These are phyloP conservation scores for Cerastis rubricosa DNA, from an alignment of 2,888 invertebrate genomes.

Conservation along the genomic window DNA sequence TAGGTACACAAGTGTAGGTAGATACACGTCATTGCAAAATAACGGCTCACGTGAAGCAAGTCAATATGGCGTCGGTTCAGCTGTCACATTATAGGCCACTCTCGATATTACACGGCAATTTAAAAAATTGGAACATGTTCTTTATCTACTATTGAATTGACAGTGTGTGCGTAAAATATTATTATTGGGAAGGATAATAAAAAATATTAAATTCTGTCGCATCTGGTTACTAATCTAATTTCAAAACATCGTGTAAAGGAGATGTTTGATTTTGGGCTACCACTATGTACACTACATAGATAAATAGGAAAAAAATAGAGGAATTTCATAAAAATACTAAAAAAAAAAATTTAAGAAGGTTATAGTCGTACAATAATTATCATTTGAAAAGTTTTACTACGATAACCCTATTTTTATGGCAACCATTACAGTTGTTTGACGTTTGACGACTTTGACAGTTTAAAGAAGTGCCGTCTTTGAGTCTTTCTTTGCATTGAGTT, in stretches of 20 bases:
- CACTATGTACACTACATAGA: no score
- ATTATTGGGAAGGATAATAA: background rate
- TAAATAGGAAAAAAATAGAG: no score
- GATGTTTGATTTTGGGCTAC: no score
- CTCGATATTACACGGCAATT: slow-evolving; percentile 66
- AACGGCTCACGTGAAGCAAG: slow-evolving; percentile 36
- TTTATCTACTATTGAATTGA: slow-evolving; percentile 48
- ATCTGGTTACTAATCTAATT: background rate
- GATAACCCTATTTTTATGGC: no score
- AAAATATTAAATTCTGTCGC: background rate
- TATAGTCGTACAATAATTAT: no score
- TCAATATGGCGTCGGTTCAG: slow-evolving; percentile 64
- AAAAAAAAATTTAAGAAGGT: no score
- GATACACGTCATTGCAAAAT: slow-evolving; percentile 46
- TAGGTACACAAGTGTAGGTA: background rate
- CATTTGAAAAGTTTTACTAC: no score
- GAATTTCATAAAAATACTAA: no score
- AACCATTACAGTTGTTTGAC: no score
- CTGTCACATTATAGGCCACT: slow-evolving; percentile 71
- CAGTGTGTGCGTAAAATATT: slow-evolving; percentile 16
- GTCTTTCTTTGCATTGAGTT: no score
- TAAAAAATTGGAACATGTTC: slow-evolving; percentile 58
- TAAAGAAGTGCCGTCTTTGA: no score
- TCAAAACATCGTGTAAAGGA: background rate
- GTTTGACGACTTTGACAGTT: no score